phyloP scores from a whole-genome alignment of 2,797 vertebrate species.

The Odontamblyopus rebecca region DNA sequence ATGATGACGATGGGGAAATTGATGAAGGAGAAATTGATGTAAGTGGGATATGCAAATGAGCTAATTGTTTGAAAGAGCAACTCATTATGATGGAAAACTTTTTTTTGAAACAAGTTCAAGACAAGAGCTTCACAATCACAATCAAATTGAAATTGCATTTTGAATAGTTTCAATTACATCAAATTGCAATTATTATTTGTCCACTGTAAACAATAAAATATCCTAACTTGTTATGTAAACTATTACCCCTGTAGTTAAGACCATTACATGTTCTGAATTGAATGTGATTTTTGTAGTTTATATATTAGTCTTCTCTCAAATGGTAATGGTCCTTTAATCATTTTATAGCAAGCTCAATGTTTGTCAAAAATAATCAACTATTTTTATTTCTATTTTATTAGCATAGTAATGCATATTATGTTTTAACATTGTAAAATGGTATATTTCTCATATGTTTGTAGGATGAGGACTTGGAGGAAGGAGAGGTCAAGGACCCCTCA shows the following conservation, averaged over 20 bases:
- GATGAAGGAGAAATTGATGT: slow-evolving; percentile 99
- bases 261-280: no score
- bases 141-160: neutral
- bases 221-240: no score
- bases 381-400: neutral
- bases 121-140: neutral
- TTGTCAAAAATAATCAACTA: no score
- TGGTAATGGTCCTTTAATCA: no score
- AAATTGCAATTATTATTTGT: neutral
- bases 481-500: slow-evolving; percentile 96
- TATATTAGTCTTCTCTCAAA: no score
- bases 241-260: no score
- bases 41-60: slow-evolving; percentile 67
- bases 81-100: neutral
- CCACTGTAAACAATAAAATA: no score
- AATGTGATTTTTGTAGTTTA: no score
- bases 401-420: no score
- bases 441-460: slow-evolving; percentile 55
- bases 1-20: slow-evolving; percentile 95
- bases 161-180: no score
- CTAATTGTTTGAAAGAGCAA: neutral
- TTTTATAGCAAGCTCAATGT: no score
- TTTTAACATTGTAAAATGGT: neutral
- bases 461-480: slow-evolving; percentile 98
- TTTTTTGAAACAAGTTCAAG: no score